A percentile compares a stretch with the other conserved stretches of the same genome.
phyloP scores from a whole-genome alignment of 2,888 invertebrate species.

The Campaea margaritaria region DNA sequence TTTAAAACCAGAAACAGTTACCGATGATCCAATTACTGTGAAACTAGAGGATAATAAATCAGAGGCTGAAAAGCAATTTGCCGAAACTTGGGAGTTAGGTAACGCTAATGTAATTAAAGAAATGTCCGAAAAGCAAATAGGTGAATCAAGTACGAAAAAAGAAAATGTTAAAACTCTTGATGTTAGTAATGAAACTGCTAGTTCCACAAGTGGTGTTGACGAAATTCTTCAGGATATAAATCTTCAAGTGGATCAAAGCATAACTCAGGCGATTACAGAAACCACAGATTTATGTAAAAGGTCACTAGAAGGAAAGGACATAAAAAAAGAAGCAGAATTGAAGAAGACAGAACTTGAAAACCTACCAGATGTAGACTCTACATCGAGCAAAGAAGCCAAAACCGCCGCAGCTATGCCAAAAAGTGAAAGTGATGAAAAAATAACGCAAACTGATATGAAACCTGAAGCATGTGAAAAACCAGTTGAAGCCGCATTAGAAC shows the following conservation, averaged over 20 bases:
- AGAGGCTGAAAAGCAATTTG: background rate
- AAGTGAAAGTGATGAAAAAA: background rate
- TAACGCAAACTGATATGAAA: background rate
- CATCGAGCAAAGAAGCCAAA: background rate
- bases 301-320: background rate
- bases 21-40: slow-evolving; percentile 4
- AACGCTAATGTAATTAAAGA: background rate
- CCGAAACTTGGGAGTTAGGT: background rate
- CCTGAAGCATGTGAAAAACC: background rate
- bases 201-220: too few species aligned
- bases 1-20: background rate
- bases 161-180: background rate
- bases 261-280: slow-evolving; percentile 5
- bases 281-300: too few species aligned
- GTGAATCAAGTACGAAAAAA: background rate
- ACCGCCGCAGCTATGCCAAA: background rate
- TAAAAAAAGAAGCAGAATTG: slow-evolving; percentile 18
- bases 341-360: background rate
- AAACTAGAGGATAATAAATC: background rate
- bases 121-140: background rate
- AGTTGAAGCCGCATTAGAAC: background rate
- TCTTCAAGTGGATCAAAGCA: slow-evolving; percentile 14
- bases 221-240: too few species aligned
- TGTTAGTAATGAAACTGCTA: too few species aligned
- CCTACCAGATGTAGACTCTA: background rate